Base-by-base conservation (phyloP, 2,888 invertebrate species). In the Pollenia angustigena region DNA sequence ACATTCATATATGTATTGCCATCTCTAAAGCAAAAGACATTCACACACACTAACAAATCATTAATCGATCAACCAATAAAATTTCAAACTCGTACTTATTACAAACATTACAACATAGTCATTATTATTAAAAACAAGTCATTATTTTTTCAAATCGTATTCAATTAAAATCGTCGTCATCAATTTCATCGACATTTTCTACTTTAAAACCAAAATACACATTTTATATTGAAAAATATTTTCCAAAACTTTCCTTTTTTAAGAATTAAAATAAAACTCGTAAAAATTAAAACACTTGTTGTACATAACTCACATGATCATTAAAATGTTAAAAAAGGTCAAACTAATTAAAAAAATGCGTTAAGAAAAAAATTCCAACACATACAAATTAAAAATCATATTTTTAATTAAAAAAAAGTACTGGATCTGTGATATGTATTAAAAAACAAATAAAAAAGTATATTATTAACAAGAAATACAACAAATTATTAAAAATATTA, bases 341-440 rank as follows among this genome's bases (percentile, higher is more conserved):
- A 79, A 64, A 83, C 54, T 44, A 78, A 84, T 58, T 81, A 56
- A 8, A 72, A 71, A 68, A 76, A 87, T 62, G 75, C 71, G 85
- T 81, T 81, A 90, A 89, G 90, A 89, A 90, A 32, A 32, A 32
- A 75, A 80, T 72, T 83, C 80, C 75, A 81, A 86, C 44, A 81
- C 64, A 78, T 76, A 75, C 46, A 64, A 80, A 75, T 58, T 14
- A 80, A 85, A 87, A 85, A 85, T 82, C 72, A 89, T 89, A 90
- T 90, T 90, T 89, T 91, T 90, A 90, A 91, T 91, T 91, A 90
- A 90, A 89, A 90, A 91, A 91, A 91, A 91, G 92, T 92, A 92
- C 93, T 92, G 93, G 91, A 92, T 93, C 92, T 92, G 92, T 92
- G 92, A 92, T 92, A 92, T 92, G 93, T 93, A 92, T 92, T 92